A percentile compares a stretch with the other conserved stretches of the same genome.
phyloP scores from a whole-genome alignment of 2,797 vertebrate species.

The Onychomys torridus region DNA sequence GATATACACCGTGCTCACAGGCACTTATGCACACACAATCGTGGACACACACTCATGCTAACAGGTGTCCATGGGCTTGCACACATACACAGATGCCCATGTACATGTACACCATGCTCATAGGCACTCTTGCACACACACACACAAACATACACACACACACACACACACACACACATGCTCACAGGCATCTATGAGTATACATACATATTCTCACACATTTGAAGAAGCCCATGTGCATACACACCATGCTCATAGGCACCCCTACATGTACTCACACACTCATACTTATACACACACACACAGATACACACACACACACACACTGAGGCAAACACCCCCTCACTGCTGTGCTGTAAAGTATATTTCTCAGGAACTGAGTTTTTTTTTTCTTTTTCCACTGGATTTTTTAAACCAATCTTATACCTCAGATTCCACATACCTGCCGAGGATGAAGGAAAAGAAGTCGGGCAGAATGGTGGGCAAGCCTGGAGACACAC shows the following conservation, averaged over 20 bases:
- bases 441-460: background rate
- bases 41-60: background rate
- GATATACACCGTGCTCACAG: background rate
- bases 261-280: background rate
- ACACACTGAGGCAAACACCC: slow-evolving; percentile 58
- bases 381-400: background rate
- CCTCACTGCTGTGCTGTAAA: slow-evolving; percentile 53
- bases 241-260: background rate
- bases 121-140: background rate
- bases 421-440: slow-evolving; percentile 61
- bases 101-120: background rate
- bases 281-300: background rate
- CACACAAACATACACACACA: background rate
- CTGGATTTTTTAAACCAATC: slow-evolving; percentile 57
- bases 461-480: background rate
- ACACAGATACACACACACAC: slow-evolving; percentile 48
- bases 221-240: background rate
- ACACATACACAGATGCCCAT: background rate
- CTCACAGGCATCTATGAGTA: background rate
- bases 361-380: slow-evolving; percentile 35
- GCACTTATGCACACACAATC: background rate
- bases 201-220: background rate
- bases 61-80: background rate
- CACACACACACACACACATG: background rate
- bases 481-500: background rate